Evolutionary conservation across 1,140 invertebrate species (phyloP).

Genomic region (Dreissena rostriformis): DNA sequence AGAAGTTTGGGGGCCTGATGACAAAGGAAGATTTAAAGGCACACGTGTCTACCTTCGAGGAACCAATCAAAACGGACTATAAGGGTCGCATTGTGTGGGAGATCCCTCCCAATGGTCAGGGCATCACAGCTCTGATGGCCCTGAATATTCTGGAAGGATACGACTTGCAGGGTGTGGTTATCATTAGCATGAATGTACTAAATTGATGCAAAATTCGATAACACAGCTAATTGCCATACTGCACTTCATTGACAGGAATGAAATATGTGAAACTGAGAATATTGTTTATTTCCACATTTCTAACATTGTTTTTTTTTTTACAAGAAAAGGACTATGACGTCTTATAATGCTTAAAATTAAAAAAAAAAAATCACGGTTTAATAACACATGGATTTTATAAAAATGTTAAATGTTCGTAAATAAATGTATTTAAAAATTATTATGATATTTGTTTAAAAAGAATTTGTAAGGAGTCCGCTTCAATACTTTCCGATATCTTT

Average conservation of each 20-base stretch:
- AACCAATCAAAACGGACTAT: slow-evolving; percentile 76
- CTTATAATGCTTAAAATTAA: too few species aligned
- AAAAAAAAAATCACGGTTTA: too few species aligned
- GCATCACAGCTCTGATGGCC: slow-evolving; percentile 78
- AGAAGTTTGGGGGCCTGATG: slow-evolving; percentile 77
- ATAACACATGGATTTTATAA: too few species aligned
- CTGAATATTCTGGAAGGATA: slow-evolving; percentile 79
- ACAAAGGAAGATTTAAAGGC: slow-evolving; percentile 77
- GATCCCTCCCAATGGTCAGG: slow-evolving; percentile 81
- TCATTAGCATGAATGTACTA: neutral
- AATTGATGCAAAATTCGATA: neutral
- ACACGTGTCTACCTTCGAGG: slow-evolving; percentile 75
- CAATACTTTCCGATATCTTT: too few species aligned
- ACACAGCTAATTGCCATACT: neutral
- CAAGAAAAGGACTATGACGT: too few species aligned
- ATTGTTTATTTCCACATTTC: neutral
- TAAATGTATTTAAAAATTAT: too few species aligned
- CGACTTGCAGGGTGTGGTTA: slow-evolving; percentile 71
- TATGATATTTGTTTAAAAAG: too few species aligned
- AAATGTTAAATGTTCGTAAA: too few species aligned
- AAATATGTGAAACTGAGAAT: neutral
- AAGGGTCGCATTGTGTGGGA: slow-evolving; percentile 75
- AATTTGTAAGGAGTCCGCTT: too few species aligned
- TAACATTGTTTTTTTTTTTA: neutral
- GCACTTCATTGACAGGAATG: neutral